These are phyloP conservation scores for Puma concolor DNA, from an alignment of 2,113 vertebrate genomes.

Conservation along the genomic window DNA sequence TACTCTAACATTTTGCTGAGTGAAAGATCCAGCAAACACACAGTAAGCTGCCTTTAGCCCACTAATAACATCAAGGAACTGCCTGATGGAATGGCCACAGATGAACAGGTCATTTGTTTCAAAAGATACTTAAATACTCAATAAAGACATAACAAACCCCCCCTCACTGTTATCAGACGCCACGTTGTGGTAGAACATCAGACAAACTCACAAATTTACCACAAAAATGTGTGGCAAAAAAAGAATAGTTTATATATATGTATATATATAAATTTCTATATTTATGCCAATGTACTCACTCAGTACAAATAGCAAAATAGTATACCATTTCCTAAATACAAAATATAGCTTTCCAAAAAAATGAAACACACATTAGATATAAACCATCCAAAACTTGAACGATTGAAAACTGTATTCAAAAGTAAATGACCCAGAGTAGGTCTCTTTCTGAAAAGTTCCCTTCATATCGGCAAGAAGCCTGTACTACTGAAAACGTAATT, in stretches of 20 bases:
- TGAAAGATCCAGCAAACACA: conserved; percentile 76
- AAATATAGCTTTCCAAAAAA: conserved; percentile 94
- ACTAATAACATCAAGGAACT: conserved; percentile 77
- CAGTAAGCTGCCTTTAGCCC: conserved; percentile 83
- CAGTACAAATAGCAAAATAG: conserved; percentile 93
- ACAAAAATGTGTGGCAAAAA: conserved; percentile 91
- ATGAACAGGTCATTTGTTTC: conserved; percentile 86
- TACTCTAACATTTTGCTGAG: conserved; percentile 67
- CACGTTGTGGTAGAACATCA: conserved; percentile 91
- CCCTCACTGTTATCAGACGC: conserved; percentile 90
- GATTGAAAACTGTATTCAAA: conserved; percentile 92
- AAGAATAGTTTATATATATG: conserved; percentile 92
- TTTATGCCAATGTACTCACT: conserved; percentile 92
- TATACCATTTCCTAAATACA: conserved; percentile 92
- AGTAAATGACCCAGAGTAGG: conserved; percentile 90
- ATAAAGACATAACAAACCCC: conserved; percentile 90
- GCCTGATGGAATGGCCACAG: conserved; percentile 88
- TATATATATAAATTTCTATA: conserved; percentile 90
- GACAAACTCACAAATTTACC: conserved; percentile 90
- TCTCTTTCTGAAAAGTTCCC: conserved; percentile 92
- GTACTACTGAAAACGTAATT: conserved; percentile 91
- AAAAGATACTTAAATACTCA: conserved; percentile 89
- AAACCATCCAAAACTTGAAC: conserved; percentile 93
- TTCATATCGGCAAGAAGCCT: conserved; percentile 92
- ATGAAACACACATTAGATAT: conserved; percentile 93